These are phyloP conservation scores for Sussaba pulchella DNA, from an alignment of 2,888 invertebrate species.

Conservation along the genomic window DNA sequence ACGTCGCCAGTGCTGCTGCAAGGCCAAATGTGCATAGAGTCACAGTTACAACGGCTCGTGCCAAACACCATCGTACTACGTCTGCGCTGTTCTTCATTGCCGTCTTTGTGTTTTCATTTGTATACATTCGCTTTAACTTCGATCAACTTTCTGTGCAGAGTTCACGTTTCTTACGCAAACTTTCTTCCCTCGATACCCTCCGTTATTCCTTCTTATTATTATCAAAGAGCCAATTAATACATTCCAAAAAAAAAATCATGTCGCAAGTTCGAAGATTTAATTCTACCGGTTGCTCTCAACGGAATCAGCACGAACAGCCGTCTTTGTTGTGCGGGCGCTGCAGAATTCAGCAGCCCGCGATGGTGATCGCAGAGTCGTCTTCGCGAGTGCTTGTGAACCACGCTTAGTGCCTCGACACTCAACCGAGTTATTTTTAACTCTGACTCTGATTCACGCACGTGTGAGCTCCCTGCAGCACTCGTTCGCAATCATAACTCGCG, in stretches of 20 bases:
- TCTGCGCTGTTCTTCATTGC: conserved; percentile 5
- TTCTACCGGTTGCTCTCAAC: conserved; percentile 45
- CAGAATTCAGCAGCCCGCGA: conserved; percentile 66
- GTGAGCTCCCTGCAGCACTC: neutral
- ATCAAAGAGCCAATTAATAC: too few relatives aligned
- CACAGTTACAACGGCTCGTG: conserved; percentile 72
- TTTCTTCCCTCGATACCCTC: neutral
- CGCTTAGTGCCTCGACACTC: conserved; percentile 13
- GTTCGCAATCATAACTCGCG: neutral
- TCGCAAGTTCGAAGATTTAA: neutral
- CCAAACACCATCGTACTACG: conserved; percentile 61
- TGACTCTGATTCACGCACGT: conserved; percentile 29
- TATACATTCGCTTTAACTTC: conserved; percentile 19
- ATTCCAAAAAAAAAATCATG: too few relatives aligned
- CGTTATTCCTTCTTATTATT: neutral
- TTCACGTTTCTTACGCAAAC: conserved; percentile 27
- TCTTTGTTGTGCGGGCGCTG: conserved; percentile 43
- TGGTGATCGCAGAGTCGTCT: conserved; percentile 54
- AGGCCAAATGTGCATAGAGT: conserved; percentile 61
- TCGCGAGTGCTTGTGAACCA: conserved; percentile 46
- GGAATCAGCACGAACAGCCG: conserved; percentile 63
- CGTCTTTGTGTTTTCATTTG: conserved; percentile 18
- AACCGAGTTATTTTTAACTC: conserved; percentile 20
- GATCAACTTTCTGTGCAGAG: conserved; percentile 22
- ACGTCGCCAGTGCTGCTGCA: conserved; percentile 63